Evolutionary conservation across 2,888 invertebrate species (phyloP).

Genomic region (Homarus gammarus): DNA sequence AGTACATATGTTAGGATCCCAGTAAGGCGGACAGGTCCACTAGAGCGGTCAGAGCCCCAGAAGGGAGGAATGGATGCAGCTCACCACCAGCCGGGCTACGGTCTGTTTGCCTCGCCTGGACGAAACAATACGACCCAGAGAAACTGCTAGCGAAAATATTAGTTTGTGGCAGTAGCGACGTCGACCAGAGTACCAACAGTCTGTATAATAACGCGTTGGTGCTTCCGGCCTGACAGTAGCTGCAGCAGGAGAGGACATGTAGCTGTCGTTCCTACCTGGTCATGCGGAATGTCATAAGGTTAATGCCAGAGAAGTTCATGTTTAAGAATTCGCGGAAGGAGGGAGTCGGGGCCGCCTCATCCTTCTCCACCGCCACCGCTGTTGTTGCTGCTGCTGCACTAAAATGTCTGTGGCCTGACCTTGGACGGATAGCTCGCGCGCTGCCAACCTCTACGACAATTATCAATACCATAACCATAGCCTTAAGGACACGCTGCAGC

Average conservation of each 20-base stretch:
- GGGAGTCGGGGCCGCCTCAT: too few relatives aligned
- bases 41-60: background rate
- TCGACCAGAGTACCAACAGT: background rate
- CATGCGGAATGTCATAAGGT: too few relatives aligned
- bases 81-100: background rate
- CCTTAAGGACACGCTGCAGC: background rate
- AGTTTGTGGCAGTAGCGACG: background rate
- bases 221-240: too few relatives aligned
- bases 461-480: background rate
- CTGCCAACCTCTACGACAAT: conserved; percentile 12
- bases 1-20: background rate
- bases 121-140: background rate
- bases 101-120: background rate
- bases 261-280: too few relatives aligned
- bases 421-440: conserved; percentile 1
- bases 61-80: background rate
- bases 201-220: too few relatives aligned
- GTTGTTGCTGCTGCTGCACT: background rate
- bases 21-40: background rate
- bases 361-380: background rate
- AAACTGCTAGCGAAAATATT: background rate
- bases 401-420: conserved; percentile 17
- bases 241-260: background rate
- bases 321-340: too few relatives aligned
- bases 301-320: too few relatives aligned